Base-by-base conservation (phyloP, 92 coral and sea anemone genomes). In the Phenganax subtilis region DNA sequence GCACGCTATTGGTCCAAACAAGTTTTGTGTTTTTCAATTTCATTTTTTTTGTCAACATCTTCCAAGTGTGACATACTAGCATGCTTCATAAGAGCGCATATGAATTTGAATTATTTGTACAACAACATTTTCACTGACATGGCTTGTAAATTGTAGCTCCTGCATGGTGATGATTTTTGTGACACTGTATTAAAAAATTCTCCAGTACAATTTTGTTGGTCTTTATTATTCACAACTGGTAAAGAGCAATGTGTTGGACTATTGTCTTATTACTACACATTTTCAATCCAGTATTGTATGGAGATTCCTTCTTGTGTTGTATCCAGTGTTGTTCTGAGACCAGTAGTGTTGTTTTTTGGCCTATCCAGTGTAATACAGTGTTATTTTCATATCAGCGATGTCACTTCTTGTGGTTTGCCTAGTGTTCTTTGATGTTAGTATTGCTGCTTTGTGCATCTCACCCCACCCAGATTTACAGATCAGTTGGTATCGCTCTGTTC, bases 111-210 rank as follows among this genome's bases (percentile, higher is more conserved):
- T 30, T 57, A 76, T 76, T 76, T 76, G 81, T 76, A 76, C 81
- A 76, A 10, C 73, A 68, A 27, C 81, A 76, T 76, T 76, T 76
- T 57, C 81, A 76, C 70, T 59, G 54, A 57, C 69, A 57, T 17
- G 67, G 56, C 81, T 75, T 76, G 81, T 76, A 76, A 76, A 76
- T 76, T 76, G 81, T 58, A 76, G 58, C 44, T 25, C 52, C 67
- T 75, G 70, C 67, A 64, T 54, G 53, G 7, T 75, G 61, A 55
- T 55, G 52, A 55, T 30, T 57, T 76, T 76, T 76, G 81, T 76
- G 81, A 76, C 60, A 29, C 81, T 76, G 81, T 76, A 76, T 76
- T 76, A 76, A 76, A 76, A 20, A 76, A 57, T 31, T 54, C 81
- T 76, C 81, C 80, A 54, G 55, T 59, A 59, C 58, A 55, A 57